Evolutionary conservation across 2,113 vertebrate genomes (phyloP).

Genomic region (Isurus oxyrinchus): DNA sequence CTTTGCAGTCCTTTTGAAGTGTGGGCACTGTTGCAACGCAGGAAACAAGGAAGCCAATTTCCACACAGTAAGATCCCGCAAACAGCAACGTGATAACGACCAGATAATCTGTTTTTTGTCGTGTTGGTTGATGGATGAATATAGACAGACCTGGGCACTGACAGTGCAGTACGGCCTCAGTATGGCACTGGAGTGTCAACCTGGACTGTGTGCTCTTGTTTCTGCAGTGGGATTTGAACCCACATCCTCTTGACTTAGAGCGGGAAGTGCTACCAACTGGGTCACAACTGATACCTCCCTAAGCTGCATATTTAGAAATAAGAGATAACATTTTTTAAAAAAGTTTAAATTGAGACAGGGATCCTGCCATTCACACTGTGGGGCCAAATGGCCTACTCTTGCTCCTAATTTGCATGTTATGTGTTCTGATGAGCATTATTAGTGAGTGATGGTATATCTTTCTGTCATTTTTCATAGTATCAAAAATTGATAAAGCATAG

Average conservation of each 20-base stretch:
- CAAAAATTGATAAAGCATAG: not conserved
- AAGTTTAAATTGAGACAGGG: not conserved
- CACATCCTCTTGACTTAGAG: not conserved
- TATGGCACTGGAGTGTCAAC: not conserved
- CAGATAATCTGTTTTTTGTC: not conserved
- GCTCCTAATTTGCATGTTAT: too few species aligned
- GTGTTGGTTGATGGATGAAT: not conserved
- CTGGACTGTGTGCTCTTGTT: not conserved
- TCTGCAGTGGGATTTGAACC: not conserved
- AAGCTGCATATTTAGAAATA: not conserved
- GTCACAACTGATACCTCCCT: not conserved
- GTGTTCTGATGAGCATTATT: not conserved
- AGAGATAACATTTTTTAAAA: not conserved
- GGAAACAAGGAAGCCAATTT: not conserved
- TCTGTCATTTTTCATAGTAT: not conserved
- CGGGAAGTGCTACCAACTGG: not conserved
- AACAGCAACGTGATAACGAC: not conserved
- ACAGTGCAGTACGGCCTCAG: not conserved
- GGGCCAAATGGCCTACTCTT: too few species aligned
- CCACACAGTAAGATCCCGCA: not conserved
- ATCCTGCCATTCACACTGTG: not conserved
- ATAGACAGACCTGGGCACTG: not conserved
- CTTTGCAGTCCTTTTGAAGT: not conserved
- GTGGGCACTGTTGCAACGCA: not conserved
- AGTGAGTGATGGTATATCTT: not conserved